phyloP scores from a whole-genome alignment of 2,797 vertebrate species.

The Percopsis omiscomaycus region DNA sequence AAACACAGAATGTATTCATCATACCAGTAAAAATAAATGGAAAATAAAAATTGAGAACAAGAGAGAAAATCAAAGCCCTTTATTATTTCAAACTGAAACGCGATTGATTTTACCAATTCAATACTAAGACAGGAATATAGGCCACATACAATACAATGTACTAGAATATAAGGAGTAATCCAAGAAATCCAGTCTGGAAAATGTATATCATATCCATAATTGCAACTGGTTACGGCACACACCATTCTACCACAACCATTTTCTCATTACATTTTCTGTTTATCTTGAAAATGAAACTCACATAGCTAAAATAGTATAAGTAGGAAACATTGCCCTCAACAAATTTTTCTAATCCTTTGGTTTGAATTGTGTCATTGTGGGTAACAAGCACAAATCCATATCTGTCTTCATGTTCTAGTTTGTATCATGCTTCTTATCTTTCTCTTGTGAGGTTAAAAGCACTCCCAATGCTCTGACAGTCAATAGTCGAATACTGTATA shows the following conservation, averaged over 20 bases:
- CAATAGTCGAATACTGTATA: slow-evolving; percentile 1
- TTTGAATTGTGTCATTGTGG: slow-evolving; percentile 32
- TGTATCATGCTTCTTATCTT: slow-evolving; percentile 7
- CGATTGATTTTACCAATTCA: too few relatives aligned
- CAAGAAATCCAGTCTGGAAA: slow-evolving; percentile 63
- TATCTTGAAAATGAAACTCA: slow-evolving; percentile 63
- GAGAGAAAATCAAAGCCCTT: too few relatives aligned
- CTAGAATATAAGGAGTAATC: slow-evolving; percentile 63
- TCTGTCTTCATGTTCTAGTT: background rate
- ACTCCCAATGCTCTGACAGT: slow-evolving; percentile 6
- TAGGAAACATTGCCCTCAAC: slow-evolving; percentile 60
- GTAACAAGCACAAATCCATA: slow-evolving; percentile 25
- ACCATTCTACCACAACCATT: slow-evolving; percentile 67
- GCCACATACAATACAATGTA: slow-evolving; percentile 48
- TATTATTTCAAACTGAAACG: too few relatives aligned
- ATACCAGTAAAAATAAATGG: too few relatives aligned
- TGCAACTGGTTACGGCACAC: slow-evolving; percentile 64
- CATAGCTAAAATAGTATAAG: slow-evolving; percentile 63
- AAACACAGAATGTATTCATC: background rate
- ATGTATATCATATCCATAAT: slow-evolving; percentile 54
- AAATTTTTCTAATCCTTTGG: slow-evolving; percentile 55
- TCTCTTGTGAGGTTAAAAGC: background rate
- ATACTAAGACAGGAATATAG: too few relatives aligned
- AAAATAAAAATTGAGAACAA: too few relatives aligned
- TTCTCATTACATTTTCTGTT: slow-evolving; percentile 71